Evolutionary conservation across 2,113 vertebrate genomes (phyloP).

Genomic region (Tonatia bakeri): DNA sequence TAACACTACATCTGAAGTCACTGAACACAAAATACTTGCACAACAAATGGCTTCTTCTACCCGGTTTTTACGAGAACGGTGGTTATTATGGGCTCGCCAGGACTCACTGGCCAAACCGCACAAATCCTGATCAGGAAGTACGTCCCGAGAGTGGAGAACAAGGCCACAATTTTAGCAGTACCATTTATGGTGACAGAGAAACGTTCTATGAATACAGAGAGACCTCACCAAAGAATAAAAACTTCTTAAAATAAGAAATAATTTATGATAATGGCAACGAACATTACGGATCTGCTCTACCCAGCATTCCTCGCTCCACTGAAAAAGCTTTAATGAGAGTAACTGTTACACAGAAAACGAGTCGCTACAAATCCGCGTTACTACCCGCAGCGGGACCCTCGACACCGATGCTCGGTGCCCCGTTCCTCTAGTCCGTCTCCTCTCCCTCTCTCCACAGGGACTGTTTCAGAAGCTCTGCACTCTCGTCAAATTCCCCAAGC

Average conservation of each 20-base stretch:
- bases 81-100: background rate
- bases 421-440: background rate
- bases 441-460: background rate
- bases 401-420: background rate
- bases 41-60: background rate
- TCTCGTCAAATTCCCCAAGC: background rate
- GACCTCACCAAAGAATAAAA: background rate
- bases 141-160: background rate
- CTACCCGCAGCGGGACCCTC: background rate
- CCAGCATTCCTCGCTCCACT: background rate
- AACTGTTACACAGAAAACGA: background rate
- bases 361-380: background rate
- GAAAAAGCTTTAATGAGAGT: background rate
- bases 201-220: background rate
- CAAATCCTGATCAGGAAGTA: background rate
- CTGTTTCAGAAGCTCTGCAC: background rate
- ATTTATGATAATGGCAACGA: background rate
- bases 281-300: background rate
- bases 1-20: background rate
- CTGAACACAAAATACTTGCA: background rate
- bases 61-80: background rate
- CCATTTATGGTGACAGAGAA: background rate
- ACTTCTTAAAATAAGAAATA: slow-evolving; percentile 13
- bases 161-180: background rate
- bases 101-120: background rate